Percentiles rank a stretch among this genome's conserved stretches.
Evolutionary conservation across 2,113 vertebrate genomes (phyloP).

Genomic region (Clarias magur): DNA sequence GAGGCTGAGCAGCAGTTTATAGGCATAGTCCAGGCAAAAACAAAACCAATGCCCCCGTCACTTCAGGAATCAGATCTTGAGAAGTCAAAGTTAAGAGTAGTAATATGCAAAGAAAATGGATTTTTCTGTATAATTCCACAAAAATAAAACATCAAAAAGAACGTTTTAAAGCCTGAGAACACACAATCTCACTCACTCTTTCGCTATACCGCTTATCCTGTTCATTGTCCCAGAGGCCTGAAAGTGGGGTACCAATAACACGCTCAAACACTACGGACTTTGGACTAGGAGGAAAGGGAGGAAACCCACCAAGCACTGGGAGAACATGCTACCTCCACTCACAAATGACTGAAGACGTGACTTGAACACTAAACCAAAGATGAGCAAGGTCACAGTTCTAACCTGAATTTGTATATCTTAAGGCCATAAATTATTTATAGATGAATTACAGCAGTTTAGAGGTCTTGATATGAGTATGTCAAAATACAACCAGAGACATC

Average conservation of each 20-base stretch:
- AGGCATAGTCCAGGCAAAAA: constrained; percentile 33
- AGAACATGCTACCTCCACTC: too few species aligned
- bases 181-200: too few species aligned
- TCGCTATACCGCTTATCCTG: too few species aligned
- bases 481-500: not conserved
- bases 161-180: not conserved
- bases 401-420: not conserved
- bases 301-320: too few species aligned
- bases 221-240: too few species aligned
- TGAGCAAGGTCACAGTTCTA: too few species aligned
- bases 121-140: not conserved
- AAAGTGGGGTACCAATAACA: too few species aligned
- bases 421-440: not conserved
- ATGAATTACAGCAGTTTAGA: not conserved
- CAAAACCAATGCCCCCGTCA: constrained; percentile 9
- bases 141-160: not conserved
- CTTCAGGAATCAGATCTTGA: not conserved
- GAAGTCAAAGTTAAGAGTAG: not conserved
- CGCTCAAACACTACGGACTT: too few species aligned
- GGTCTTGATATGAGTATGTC: not conserved
- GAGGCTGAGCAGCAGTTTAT: constrained; percentile 27
- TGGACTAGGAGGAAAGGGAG: too few species aligned
- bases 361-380: too few species aligned
- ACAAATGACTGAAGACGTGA: too few species aligned
- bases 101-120: not conserved